These are phyloP conservation scores for Drosophila paranaensis DNA, from an alignment of 2,888 invertebrate genomes.

Conservation along the genomic window DNA sequence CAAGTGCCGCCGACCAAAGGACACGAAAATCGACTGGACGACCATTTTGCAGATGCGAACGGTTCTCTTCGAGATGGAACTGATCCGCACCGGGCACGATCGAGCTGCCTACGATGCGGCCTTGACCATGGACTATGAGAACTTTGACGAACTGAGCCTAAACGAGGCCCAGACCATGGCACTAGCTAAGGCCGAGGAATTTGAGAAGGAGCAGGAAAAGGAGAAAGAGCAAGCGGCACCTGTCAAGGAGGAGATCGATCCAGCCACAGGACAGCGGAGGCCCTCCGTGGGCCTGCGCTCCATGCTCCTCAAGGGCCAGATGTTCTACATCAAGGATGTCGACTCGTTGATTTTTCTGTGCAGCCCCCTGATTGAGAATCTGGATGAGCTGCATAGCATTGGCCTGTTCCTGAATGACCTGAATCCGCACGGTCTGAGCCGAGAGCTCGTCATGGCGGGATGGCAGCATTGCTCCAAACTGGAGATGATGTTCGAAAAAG, in stretches of 20 bases:
- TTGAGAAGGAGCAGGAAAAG: constrained; percentile 49
- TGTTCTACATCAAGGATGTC: constrained; percentile 92
- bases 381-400: constrained; percentile 92
- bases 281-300: constrained; percentile 84
- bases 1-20: constrained; percentile 92
- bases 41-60: constrained; percentile 91
- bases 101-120: constrained; percentile 75
- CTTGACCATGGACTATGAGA: constrained; percentile 75
- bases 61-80: constrained; percentile 93
- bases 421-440: constrained; percentile 94
- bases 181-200: constrained; percentile 53
- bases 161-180: constrained; percentile 77
- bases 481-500: constrained; percentile 92
- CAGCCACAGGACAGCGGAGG: constrained; percentile 56
- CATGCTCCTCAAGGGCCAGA: constrained; percentile 93
- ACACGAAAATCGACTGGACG: constrained; percentile 92
- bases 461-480: constrained; percentile 94
- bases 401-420: constrained; percentile 93
- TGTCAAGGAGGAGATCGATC: constrained; percentile 66
- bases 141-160: constrained; percentile 62
- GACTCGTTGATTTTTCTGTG: constrained; percentile 93
- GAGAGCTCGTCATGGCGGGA: constrained; percentile 92
- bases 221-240: constrained; percentile 36
- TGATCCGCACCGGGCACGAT: constrained; percentile 87
- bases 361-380: constrained; percentile 94